phyloP scores from a whole-genome alignment of 1,140 invertebrate species.

The Brachionus plicatilis region DNA sequence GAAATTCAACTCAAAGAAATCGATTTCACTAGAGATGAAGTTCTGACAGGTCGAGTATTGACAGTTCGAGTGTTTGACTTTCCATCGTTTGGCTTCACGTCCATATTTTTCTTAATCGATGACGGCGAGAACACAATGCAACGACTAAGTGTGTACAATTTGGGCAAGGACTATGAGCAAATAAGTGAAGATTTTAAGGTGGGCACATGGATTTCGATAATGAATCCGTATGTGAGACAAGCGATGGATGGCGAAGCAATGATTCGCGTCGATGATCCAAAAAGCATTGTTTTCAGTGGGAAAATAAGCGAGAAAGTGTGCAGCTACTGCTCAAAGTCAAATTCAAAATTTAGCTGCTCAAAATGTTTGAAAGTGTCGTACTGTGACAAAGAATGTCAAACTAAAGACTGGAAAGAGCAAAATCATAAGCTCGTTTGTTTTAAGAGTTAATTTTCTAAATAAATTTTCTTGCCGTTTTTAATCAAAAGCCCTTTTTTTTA shows the following conservation, averaged over 20 bases:
- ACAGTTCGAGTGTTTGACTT: not conserved
- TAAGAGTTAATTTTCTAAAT: not conserved
- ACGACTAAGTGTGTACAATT: not conserved
- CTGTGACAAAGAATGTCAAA: conserved; percentile 28
- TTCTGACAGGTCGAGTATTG: not conserved
- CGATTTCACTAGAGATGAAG: not conserved
- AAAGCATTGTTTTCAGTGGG: not conserved
- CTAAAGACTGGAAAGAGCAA: not conserved
- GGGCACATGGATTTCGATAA: not conserved
- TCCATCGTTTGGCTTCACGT: not conserved
- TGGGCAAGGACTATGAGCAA: not conserved
- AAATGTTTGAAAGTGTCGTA: not conserved
- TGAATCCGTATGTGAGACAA: conserved; percentile 24
- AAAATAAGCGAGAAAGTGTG: not conserved
- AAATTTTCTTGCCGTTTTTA: not conserved
- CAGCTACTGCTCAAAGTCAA: not conserved
- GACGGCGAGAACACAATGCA: not conserved
- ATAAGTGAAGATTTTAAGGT: not conserved
- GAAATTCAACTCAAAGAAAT: not conserved
- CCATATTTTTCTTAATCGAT: not conserved
- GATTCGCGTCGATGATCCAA: conserved; percentile 1
- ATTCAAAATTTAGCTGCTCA: not conserved
- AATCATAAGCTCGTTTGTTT: conserved; percentile 30
- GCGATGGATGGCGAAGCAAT: not conserved
- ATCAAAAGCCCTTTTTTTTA: no score